A percentile compares a stretch with the other conserved stretches of the same genome.
Conservation (phyloP, 2,888 invertebrate species). For the Nowickia ferox region DNA sequence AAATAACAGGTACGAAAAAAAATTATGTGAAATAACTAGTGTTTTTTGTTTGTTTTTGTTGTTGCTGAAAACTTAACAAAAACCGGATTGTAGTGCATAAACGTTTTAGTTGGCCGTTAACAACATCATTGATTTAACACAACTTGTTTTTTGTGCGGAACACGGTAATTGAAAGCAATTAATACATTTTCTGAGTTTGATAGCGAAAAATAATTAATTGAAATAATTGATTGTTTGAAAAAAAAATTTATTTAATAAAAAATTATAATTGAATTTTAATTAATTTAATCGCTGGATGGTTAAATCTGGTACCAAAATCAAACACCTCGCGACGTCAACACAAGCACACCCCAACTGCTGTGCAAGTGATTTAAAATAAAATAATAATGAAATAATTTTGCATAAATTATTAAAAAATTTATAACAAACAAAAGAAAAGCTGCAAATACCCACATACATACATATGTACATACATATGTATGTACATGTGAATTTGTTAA, state of each 20-base stretch:
- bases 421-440: background rate
- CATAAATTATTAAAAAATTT: conserved; percentile 31
- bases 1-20: background rate
- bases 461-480: background rate
- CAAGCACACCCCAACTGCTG: background rate
- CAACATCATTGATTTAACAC: conserved; percentile 60
- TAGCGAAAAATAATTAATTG: conserved; percentile 33
- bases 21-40: conserved; percentile 42
- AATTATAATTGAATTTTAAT: conserved; percentile 70
- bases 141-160: conserved; percentile 45
- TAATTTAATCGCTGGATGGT: conserved; percentile 54
- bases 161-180: conserved; percentile 39
- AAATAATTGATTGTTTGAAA: background rate
- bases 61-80: conserved; percentile 48
- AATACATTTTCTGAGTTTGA: conserved; percentile 33
- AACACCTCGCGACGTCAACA: conserved; percentile 2
- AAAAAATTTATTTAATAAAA: conserved; percentile 15
- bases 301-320: conserved; percentile 11
- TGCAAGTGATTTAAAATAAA: background rate
- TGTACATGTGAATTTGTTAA: too few relatives aligned
- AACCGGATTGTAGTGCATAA: conserved; percentile 66
- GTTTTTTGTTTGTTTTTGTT: conserved; percentile 30
- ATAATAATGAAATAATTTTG: conserved; percentile 24
- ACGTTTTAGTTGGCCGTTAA: conserved; percentile 63
- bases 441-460: background rate